Conservation (phyloP, 2,113 vertebrate species). For the Miniopterus natalensis region DNA sequence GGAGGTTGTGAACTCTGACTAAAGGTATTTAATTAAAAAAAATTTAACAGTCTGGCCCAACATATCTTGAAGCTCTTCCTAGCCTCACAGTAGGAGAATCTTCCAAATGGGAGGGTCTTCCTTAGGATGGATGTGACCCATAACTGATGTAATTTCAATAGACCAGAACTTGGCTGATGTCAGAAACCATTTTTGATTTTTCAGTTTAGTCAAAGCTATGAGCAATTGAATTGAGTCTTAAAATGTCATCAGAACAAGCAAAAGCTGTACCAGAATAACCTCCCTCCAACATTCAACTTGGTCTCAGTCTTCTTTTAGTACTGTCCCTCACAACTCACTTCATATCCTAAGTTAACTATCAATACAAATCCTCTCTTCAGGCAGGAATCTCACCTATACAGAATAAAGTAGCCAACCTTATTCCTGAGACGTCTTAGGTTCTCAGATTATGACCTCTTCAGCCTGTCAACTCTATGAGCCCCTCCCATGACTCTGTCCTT, state of each 20-base stretch:
- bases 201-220: background rate
- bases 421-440: background rate
- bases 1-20: background rate
- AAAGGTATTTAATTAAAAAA: background rate
- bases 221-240: background rate
- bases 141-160: background rate
- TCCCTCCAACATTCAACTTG: background rate
- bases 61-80: background rate
- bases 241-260: background rate
- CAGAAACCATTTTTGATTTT: background rate
- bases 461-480: background rate
- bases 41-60: background rate
- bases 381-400: background rate
- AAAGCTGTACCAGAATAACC: background rate
- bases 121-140: background rate
- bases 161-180: background rate
- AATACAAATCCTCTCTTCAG: background rate
- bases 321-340: background rate
- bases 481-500: background rate
- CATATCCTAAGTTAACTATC: background rate
- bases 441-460: background rate
- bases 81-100: background rate
- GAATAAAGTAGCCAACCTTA: background rate
- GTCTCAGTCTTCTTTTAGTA: background rate
- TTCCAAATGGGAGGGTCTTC: background rate